A percentile compares a stretch with the other conserved stretches of the same genome.
Evolutionary conservation across 2,113 vertebrate species (phyloP).

Genomic region (Furnarius figulus): DNA sequence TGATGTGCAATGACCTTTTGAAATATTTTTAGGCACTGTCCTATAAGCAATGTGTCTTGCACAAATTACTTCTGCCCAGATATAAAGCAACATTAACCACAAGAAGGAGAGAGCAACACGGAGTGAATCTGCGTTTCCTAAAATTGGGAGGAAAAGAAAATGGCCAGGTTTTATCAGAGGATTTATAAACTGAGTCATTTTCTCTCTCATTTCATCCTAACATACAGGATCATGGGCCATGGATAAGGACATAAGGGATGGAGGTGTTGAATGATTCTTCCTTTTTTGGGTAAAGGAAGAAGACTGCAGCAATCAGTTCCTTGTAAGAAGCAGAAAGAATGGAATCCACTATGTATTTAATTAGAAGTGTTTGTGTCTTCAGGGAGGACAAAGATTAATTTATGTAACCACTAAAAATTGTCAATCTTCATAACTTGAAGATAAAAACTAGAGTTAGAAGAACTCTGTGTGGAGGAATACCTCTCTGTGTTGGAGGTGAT

Average conservation of each 20-base stretch:
- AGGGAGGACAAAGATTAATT: not conserved
- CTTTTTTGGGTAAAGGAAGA: not conserved
- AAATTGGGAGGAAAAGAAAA: not conserved
- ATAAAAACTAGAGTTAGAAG: not conserved
- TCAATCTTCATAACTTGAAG: not conserved
- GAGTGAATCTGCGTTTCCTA: not conserved
- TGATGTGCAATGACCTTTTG: conserved; percentile 41
- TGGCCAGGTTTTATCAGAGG: not conserved
- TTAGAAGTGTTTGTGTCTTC: not conserved
- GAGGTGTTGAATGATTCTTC: not conserved
- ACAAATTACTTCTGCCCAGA: conserved; percentile 26
- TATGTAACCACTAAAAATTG: not conserved
- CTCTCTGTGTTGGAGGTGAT: not conserved
- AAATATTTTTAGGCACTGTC: conserved; percentile 52
- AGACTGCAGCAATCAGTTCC: not conserved
- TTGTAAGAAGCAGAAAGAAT: not conserved
- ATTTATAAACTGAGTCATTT: not conserved
- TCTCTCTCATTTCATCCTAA: not conserved
- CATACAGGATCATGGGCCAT: not conserved
- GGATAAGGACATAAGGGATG: not conserved
- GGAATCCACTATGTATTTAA: not conserved
- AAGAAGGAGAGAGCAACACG: not conserved
- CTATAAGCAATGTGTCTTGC: not conserved
- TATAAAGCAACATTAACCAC: not conserved
- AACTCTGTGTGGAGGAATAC: not conserved